Percentiles rank a stretch among this genome's conserved stretches.
Evolutionary conservation across 2,113 vertebrate genomes (phyloP).

Genomic region (Muscicapa adusta): DNA sequence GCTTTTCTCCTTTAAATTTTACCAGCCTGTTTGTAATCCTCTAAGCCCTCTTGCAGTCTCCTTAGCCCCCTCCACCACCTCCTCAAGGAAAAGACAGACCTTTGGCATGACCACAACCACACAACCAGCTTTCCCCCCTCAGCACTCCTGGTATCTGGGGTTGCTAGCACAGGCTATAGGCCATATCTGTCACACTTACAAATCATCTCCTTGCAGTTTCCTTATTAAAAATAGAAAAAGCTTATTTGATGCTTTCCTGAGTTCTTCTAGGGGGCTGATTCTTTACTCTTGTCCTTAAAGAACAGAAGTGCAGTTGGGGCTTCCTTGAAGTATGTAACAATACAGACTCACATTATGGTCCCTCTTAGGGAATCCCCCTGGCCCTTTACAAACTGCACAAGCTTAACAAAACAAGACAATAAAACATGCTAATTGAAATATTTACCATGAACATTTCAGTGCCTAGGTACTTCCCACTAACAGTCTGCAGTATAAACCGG

Average conservation of each 20-base stretch:
- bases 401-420: neutral
- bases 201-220: neutral
- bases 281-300: neutral
- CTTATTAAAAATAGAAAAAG: neutral
- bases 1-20: neutral
- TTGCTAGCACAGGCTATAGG: neutral
- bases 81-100: neutral
- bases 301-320: neutral
- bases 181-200: fast-evolving
- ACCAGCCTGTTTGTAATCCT: neutral
- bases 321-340: neutral
- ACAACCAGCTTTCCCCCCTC: neutral
- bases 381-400: neutral
- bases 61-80: neutral
- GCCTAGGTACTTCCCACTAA: neutral
- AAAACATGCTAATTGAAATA: neutral
- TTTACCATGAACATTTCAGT: neutral
- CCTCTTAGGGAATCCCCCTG: neutral
- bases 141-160: fast-evolving
- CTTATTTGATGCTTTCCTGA: neutral
- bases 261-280: neutral
- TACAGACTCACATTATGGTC: neutral
- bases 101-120: neutral
- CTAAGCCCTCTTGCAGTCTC: neutral
- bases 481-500: neutral